phyloP scores from a whole-genome alignment of 37 sponge, comb jelly and placozoan species.

The Tethya wilhelma region DNA sequence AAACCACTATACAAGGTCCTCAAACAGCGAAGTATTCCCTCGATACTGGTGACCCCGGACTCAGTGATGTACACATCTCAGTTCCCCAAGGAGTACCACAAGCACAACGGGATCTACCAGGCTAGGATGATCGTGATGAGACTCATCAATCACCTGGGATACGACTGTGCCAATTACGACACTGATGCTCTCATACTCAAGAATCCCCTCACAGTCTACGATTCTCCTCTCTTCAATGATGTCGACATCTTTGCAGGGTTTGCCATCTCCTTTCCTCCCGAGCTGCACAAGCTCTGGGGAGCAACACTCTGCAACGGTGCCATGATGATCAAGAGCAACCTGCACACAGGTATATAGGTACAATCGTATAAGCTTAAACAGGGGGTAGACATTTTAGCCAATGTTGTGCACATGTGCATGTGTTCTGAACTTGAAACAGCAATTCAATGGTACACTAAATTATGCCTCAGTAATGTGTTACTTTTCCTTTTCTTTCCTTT shows the following conservation, averaged over 20 bases:
- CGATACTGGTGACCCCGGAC: not conserved
- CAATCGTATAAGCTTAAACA: not conserved
- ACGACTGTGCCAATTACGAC: conserved; percentile 11
- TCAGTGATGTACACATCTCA: not conserved
- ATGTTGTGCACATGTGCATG: too few relatives aligned
- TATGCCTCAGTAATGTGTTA: too few relatives aligned
- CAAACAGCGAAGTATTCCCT: not conserved
- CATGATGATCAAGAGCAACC: not conserved
- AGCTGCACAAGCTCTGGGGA: not conserved
- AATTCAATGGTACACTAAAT: too few relatives aligned
- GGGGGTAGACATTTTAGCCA: too few relatives aligned
- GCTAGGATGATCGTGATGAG: not conserved
- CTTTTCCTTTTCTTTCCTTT: too few relatives aligned
- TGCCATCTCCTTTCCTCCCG: not conserved
- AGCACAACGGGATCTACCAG: not conserved
- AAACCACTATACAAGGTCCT: not conserved
- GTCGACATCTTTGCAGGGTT: not conserved
- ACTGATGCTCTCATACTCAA: not conserved
- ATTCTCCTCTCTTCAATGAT: not conserved
- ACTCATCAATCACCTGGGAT: conserved; percentile 1
- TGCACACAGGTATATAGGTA: not conserved
- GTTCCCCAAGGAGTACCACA: not conserved
- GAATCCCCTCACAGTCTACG: not conserved
- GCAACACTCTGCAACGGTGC: conserved; percentile 7
- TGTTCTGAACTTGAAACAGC: too few relatives aligned